phyloP scores from a whole-genome alignment of 2,113 vertebrate genomes.

The Tautogolabrus adspersus region DNA sequence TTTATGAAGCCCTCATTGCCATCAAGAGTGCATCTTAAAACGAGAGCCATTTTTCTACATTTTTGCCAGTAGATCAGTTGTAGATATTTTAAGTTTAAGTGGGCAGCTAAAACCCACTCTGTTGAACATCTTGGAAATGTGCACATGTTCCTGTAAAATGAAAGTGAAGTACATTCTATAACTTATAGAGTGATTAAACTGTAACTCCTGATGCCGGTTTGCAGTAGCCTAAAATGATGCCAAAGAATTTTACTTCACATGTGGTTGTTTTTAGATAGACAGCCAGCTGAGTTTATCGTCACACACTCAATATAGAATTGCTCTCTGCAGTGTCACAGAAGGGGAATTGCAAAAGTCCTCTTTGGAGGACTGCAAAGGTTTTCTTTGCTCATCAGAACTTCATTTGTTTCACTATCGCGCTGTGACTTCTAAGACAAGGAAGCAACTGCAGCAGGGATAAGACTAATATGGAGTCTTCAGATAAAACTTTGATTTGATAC shows the following conservation, averaged over 20 bases:
- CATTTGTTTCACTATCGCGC: slow-evolving; percentile 60
- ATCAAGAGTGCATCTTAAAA: neutral
- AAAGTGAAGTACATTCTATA: slow-evolving; percentile 18
- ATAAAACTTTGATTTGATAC: slow-evolving; percentile 61
- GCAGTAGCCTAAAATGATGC: slow-evolving; percentile 14
- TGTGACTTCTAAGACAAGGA: slow-evolving; percentile 52
- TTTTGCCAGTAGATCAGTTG: neutral
- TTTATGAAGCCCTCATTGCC: neutral
- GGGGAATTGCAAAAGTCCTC: slow-evolving; percentile 44
- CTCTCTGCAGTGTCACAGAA: slow-evolving; percentile 34
- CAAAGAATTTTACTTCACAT: slow-evolving; percentile 46
- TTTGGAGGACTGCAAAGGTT: slow-evolving; percentile 62
- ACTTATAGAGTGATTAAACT: slow-evolving; percentile 12
- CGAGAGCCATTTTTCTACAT: neutral
- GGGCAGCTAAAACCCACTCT: neutral
- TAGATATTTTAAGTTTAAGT: neutral
- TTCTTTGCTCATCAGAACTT: slow-evolving; percentile 56
- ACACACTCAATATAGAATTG: slow-evolving; percentile 46
- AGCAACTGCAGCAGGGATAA: slow-evolving; percentile 57
- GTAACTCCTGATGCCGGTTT: slow-evolving; percentile 10
- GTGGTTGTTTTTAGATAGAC: slow-evolving; percentile 58
- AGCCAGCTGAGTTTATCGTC: slow-evolving; percentile 49
- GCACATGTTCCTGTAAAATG: neutral
- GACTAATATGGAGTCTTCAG: slow-evolving; percentile 52
- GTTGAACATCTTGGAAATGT: neutral